A percentile compares a stretch with the other conserved stretches of the same genome.
phyloP scores from a whole-genome alignment of 2,888 invertebrate genomes.

The Gymnosoma rotundatum region DNA sequence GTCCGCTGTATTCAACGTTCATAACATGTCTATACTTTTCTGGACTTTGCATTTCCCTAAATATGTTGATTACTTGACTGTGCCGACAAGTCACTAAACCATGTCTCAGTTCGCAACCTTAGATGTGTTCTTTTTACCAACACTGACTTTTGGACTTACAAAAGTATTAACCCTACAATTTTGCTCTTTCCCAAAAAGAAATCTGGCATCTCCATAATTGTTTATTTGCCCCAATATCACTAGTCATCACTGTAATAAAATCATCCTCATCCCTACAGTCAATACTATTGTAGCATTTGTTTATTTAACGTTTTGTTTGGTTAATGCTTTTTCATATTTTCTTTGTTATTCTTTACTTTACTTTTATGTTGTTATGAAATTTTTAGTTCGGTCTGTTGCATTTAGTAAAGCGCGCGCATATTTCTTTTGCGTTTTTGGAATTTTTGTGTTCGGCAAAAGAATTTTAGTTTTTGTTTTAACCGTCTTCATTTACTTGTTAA shows the following conservation, averaged over 20 bases:
- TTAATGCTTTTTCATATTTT: background rate
- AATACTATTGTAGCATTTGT: background rate
- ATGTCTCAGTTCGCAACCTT: too few relatives aligned
- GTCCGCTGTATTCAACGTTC: too few relatives aligned
- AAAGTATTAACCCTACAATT: too few relatives aligned
- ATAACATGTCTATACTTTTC: too few relatives aligned
- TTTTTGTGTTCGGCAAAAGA: slow-evolving; percentile 71
- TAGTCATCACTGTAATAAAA: background rate
- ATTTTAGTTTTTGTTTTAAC: slow-evolving; percentile 59
- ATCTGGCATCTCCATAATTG: slow-evolving; percentile 11
- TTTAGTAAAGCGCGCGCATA: slow-evolving; percentile 69
- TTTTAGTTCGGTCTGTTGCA: slow-evolving; percentile 63
- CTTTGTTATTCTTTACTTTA: slow-evolving; percentile 18
- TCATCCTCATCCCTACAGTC: background rate
- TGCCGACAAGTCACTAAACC: too few relatives aligned
- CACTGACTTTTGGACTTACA: too few relatives aligned
- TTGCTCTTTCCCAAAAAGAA: background rate
- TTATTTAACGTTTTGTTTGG: background rate
- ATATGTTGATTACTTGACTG: too few relatives aligned
- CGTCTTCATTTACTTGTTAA: slow-evolving; percentile 33
- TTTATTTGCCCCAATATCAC: slow-evolving; percentile 9
- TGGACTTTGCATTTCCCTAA: too few relatives aligned
- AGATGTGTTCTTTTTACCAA: too few relatives aligned
- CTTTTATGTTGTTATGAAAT: slow-evolving; percentile 29
- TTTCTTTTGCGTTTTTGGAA: slow-evolving; percentile 70